phyloP scores from a whole-genome alignment of 2,888 invertebrate species.

The Hypomecis punctinalis region DNA sequence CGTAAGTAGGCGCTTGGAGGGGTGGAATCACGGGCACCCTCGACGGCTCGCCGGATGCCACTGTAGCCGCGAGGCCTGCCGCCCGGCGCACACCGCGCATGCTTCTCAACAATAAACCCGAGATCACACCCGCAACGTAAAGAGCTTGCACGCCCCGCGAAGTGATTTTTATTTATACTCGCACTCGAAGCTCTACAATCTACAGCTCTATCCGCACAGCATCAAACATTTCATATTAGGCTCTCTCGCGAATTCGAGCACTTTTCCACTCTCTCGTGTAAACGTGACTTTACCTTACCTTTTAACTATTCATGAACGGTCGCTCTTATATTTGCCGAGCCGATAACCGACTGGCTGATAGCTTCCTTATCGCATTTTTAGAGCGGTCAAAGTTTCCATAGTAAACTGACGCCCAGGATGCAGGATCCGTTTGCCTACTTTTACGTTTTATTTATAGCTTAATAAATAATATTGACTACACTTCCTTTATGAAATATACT shows the following conservation, averaged over 20 bases:
- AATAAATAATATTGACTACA: conserved; percentile 38
- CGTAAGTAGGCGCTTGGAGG: conserved; percentile 66
- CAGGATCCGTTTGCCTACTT: conserved; percentile 28
- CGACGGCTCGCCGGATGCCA: conserved; percentile 67
- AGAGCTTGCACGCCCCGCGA: conserved; percentile 62
- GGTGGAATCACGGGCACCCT: conserved; percentile 55
- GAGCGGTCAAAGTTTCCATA: conserved; percentile 48
- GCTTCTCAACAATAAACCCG: conserved; percentile 72
- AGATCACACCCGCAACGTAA: conserved; percentile 70
- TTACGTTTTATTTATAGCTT: conserved; percentile 42
- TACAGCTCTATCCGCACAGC: conserved; percentile 54
- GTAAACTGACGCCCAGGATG: conserved; percentile 36
- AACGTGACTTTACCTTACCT: conserved; percentile 45
- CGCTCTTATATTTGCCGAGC: conserved; percentile 62
- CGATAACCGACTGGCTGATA: conserved; percentile 64
- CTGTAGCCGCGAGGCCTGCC: conserved; percentile 56
- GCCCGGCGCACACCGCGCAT: conserved; percentile 70
- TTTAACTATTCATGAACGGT: conserved; percentile 74
- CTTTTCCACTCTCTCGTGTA: conserved; percentile 39
- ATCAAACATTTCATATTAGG: conserved; percentile 31
- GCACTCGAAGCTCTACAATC: conserved; percentile 33
- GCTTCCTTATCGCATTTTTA: conserved; percentile 69
- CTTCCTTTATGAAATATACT: conserved; percentile 31
- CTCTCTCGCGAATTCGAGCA: conserved; percentile 39
- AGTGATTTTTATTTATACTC: conserved; percentile 66